phyloP scores from a whole-genome alignment of 2,888 invertebrate species.

The Leptopilina syphax region DNA sequence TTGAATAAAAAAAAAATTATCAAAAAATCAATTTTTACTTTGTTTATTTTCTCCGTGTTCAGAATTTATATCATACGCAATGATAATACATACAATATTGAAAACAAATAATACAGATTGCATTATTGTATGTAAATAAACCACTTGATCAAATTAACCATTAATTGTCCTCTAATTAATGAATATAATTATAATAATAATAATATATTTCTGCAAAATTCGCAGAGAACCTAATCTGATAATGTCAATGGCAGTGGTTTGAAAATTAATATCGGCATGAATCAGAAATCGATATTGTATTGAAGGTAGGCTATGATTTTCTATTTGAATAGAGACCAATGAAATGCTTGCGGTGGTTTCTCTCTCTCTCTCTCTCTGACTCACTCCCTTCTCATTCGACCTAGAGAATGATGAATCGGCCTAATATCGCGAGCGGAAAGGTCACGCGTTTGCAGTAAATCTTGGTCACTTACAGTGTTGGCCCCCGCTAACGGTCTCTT shows the following conservation, averaged over 20 bases:
- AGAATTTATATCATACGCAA: too few relatives aligned
- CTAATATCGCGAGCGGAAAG: constrained; percentile 71
- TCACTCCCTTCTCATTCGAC: constrained; percentile 32
- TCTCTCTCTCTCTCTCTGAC: too few relatives aligned
- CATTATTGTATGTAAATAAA: too few relatives aligned
- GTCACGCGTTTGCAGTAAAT: constrained; percentile 71
- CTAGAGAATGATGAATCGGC: constrained; percentile 68
- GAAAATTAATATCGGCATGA: constrained; percentile 1
- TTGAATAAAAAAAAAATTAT: too few relatives aligned
- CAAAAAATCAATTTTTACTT: too few relatives aligned
- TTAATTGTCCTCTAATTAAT: too few relatives aligned
- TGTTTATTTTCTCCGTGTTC: too few relatives aligned
- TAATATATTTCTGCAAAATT: too few relatives aligned
- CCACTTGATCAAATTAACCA: too few relatives aligned
- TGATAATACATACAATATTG: too few relatives aligned
- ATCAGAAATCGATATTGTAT: constrained; percentile 39
- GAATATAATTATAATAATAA: too few relatives aligned
- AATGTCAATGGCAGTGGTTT: not conserved
- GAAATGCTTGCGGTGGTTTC: not conserved
- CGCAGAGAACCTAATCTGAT: not conserved
- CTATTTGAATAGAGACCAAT: not conserved
- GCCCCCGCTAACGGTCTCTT: constrained; percentile 24
- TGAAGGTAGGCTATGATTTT: constrained; percentile 10
- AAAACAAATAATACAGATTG: too few relatives aligned
- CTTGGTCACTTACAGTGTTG: constrained; percentile 56